Evolutionary conservation across 2,888 invertebrate species (phyloP).

Genomic region (Macrophya alboannulata): DNA sequence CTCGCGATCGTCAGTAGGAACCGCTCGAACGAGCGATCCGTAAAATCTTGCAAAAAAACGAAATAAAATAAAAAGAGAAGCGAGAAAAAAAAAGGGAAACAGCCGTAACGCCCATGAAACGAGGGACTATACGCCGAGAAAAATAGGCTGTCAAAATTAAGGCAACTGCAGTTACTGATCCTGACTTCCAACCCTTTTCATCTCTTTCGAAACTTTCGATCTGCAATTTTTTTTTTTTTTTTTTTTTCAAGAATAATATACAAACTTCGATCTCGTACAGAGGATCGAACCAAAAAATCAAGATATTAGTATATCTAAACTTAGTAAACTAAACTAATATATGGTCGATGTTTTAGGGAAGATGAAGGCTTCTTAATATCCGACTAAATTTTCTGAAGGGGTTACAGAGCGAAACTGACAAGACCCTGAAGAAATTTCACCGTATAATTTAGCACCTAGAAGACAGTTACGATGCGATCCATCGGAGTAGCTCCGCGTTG

Average conservation of each 20-base stretch:
- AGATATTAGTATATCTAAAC: too few relatives aligned
- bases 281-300: not conserved
- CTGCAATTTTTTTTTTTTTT: not conserved
- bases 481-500: slow-evolving; percentile 67
- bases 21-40: slow-evolving; percentile 22
- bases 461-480: slow-evolving; percentile 77
- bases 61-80: not conserved
- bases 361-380: not conserved
- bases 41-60: slow-evolving; percentile 10
- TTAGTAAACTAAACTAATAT: too few relatives aligned
- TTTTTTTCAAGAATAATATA: not conserved
- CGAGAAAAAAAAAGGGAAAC: not conserved
- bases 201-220: not conserved
- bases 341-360: too few relatives aligned
- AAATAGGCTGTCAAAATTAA: slow-evolving; percentile 41
- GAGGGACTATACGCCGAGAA: slow-evolving; percentile 35
- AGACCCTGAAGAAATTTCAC: not conserved
- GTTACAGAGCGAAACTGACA: too few relatives aligned
- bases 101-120: slow-evolving; percentile 42
- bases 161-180: not conserved
- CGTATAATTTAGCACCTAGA: slow-evolving; percentile 78
- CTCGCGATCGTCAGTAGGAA: not conserved
- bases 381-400: too few relatives aligned
- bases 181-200: not conserved
- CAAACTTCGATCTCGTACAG: not conserved